Evolutionary conservation across 2,797 vertebrate genomes (phyloP).

Genomic region (Crotalus adamanteus): DNA sequence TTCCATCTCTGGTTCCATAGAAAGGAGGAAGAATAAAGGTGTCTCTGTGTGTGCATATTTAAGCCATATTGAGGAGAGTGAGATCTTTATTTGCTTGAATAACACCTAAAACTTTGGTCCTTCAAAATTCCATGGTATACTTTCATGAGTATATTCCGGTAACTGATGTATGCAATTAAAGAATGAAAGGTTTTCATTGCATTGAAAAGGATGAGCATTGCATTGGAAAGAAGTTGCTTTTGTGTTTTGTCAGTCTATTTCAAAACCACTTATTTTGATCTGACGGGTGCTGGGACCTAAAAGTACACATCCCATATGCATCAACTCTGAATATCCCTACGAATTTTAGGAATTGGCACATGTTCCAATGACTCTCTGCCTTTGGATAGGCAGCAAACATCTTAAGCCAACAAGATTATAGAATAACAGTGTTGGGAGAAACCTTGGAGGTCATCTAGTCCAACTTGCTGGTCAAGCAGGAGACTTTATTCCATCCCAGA

Average conservation of each 20-base stretch:
- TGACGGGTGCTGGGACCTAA: not conserved
- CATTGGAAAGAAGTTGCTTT: not conserved
- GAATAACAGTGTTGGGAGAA: not conserved
- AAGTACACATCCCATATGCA: not conserved
- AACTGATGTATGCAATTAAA: not conserved
- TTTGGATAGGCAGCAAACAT: not conserved
- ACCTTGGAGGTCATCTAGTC: not conserved
- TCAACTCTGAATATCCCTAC: not conserved
- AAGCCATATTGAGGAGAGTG: not conserved
- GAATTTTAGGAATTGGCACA: not conserved
- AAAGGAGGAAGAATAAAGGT: not conserved
- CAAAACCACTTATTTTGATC: not conserved
- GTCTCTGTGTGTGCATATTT: not conserved
- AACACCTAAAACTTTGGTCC: not conserved
- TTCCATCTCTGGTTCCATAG: not conserved
- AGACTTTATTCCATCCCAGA: not conserved
- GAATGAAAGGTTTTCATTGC: not conserved
- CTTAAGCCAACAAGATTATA: not conserved
- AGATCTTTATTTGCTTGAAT: not conserved
- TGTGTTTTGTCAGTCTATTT: not conserved
- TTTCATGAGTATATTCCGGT: not conserved
- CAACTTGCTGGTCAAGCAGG: not conserved
- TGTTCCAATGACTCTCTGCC: not conserved
- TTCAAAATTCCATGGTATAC: not conserved
- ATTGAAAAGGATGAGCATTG: not conserved